These are phyloP conservation scores for Arctocebus calabarensis DNA, from an alignment of 2,797 vertebrate genomes.

Conservation along the genomic window DNA sequence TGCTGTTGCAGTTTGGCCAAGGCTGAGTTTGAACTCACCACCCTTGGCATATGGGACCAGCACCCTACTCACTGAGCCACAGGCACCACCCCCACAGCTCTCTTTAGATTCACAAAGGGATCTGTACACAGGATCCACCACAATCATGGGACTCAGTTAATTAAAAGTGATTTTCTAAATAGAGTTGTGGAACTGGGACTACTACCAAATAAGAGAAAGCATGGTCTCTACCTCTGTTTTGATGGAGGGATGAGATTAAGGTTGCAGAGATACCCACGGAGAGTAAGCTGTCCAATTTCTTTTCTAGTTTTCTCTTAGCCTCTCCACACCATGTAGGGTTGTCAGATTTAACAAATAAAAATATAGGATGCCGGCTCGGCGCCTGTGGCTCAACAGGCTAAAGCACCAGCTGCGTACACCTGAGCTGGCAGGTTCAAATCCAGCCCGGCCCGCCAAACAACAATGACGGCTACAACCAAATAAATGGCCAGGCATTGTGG, in stretches of 20 bases:
- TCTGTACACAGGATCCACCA: background rate
- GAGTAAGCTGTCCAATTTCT: background rate
- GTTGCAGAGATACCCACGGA: background rate
- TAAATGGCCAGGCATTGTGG: too few relatives aligned
- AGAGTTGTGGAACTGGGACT: background rate
- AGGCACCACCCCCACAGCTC: background rate
- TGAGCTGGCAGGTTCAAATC: too few relatives aligned
- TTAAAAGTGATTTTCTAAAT: conserved; percentile 18
- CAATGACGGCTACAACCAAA: too few relatives aligned
- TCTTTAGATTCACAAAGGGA: background rate
- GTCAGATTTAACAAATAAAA: conserved; percentile 57
- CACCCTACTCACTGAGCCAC: too few relatives aligned
- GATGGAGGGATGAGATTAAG: background rate
- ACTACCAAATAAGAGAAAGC: background rate
- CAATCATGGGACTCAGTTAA: background rate
- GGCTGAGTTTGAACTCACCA: too few relatives aligned
- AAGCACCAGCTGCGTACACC: too few relatives aligned
- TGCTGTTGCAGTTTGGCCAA: too few relatives aligned
- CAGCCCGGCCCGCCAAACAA: too few relatives aligned
- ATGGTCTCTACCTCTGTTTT: background rate
- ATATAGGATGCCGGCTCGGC: background rate
- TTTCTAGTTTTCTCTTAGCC: background rate
- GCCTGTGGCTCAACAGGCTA: too few relatives aligned
- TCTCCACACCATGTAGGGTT: background rate
- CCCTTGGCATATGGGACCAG: too few relatives aligned